Evolutionary conservation across 2,888 invertebrate genomes (phyloP).

Genomic region (Teleiodes luculella): DNA sequence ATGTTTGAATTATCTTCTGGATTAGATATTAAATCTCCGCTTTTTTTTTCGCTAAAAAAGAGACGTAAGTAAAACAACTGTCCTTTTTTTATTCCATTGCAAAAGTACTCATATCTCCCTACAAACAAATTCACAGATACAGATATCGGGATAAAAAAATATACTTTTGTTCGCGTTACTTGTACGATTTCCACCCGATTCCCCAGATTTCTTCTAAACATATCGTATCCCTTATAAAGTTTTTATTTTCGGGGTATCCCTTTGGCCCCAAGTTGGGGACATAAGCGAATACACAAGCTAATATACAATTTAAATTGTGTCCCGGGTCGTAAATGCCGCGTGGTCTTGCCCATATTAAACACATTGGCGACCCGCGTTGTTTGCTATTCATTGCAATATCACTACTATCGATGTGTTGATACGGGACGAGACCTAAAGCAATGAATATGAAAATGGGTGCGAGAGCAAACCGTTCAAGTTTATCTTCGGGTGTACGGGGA

Average conservation of each 20-base stretch:
- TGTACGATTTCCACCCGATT: slow-evolving; percentile 42
- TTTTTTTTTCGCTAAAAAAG: too few species aligned
- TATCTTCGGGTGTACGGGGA: neutral
- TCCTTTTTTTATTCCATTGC: too few species aligned
- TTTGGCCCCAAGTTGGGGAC: slow-evolving; percentile 35
- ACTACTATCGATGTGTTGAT: neutral
- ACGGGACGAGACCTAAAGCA: neutral
- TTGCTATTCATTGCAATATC: slow-evolving; percentile 5
- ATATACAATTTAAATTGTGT: slow-evolving; percentile 69
- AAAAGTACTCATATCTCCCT: neutral
- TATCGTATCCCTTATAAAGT: slow-evolving; percentile 50
- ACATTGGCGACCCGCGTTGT: neutral
- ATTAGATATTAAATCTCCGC: too few species aligned
- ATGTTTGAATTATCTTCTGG: too few species aligned
- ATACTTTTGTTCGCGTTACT: slow-evolving; percentile 20
- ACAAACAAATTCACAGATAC: neutral
- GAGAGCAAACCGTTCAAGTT: neutral
- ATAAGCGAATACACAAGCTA: slow-evolving; percentile 40
- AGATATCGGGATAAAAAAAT: too few species aligned
- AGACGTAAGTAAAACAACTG: too few species aligned
- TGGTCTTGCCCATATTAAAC: slow-evolving; percentile 29
- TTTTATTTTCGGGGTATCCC: slow-evolving; percentile 47
- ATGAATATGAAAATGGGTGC: neutral
- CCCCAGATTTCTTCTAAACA: slow-evolving; percentile 42
- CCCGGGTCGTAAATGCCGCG: slow-evolving; percentile 47